Evolutionary conservation across 2,797 vertebrate genomes (phyloP), one percentile per base, ranked within the genome.

Genomic region (Microhierax caerulescens): DNA sequence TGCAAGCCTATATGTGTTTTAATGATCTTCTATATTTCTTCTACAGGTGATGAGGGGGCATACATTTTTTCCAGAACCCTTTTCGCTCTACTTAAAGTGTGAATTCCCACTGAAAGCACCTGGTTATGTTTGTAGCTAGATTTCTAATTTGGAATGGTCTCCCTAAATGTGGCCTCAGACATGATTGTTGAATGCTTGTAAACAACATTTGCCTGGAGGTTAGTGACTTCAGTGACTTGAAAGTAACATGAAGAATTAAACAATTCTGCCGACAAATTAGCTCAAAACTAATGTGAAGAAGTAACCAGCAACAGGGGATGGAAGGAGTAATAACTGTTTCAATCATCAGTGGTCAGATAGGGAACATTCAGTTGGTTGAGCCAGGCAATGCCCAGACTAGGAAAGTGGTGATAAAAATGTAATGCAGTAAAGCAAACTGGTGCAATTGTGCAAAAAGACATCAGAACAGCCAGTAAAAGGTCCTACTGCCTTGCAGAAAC

Each of bases 281-380:
- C 3, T 9, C 37, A 34, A 77, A 76, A 90, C 19, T 12, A 83
- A 61, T 11, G 5, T 47, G 32, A 45, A 48, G 16, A 60, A 39
- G 18, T 37, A 24, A 51, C 3, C 5, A 34, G 8, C 4, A 76
- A 28, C 0, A 2, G 14, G 4, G 63, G 54, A 67, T 30, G 4
- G 13, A 79, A 80, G 21, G 22, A 21, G 50, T 37, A 37, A 41
- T 59, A 59, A 34, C 8, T 50, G 6, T 57, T 75, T 88, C 47
- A 56, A 28, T 36, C 0, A 7, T 41, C 34, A 61, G 4, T 14
- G 32, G 6, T 51, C 27, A 79, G 43, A 45, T 47, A 61, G 64
- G 6, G 13, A 47, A 39, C 5, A 48, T 68, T 60, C 2, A 3
- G 11, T n/a, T n/a, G 7, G 13, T 11, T 65, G 32, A 54, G 4